Evolutionary conservation across 2,797 vertebrate genomes (phyloP), one percentile per base, ranked within the genome.

Genomic region (Champsocephalus esox): DNA sequence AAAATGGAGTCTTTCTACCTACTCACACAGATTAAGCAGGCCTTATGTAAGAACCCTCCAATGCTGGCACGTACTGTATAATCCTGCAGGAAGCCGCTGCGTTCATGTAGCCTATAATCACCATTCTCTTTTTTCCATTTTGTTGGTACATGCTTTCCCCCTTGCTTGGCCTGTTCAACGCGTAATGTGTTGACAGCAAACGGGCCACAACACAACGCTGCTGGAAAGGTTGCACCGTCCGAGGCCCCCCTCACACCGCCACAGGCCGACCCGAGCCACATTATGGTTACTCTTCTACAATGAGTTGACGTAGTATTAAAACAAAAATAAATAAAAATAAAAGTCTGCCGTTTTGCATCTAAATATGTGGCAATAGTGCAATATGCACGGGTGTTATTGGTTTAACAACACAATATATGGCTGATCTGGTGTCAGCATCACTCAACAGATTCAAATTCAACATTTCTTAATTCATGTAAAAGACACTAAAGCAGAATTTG

Each of bases 11-110:
- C 63, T 76, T 73, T 66, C 65, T 59, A 52, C 72, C 74, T 73
- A 74, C 66, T 77, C 68, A n/a, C 58, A 77, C 58, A 88, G 90
- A 88, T 92, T 92, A 90, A 87, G 52, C 51, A 55, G 78, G 80
- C 86, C 46, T 92, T 92, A 91, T 69, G 77, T 89, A 93, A 93
- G 81, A 86, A 78, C 75, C 70, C 68, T 65, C 55, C 54, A 24
- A 10, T 59, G 21, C 66, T 77, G 73, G 68, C 77, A 57, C 56
- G 51, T 75, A 52, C 83, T 75, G 70, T 84, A 59, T 94, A 92
- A 93, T 92, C 88, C 87, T 87, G 77, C 80, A 75, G 59, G 77
- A 77, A 88, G 65, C 70, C 60, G 63, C 75, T 78, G 66, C 38
- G 43, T 85, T 83, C 67, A 78, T 83, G 65, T 72, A 38, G 34